Conservation (phyloP, 2,113 vertebrate species). For the Barnardius zonarius region DNA sequence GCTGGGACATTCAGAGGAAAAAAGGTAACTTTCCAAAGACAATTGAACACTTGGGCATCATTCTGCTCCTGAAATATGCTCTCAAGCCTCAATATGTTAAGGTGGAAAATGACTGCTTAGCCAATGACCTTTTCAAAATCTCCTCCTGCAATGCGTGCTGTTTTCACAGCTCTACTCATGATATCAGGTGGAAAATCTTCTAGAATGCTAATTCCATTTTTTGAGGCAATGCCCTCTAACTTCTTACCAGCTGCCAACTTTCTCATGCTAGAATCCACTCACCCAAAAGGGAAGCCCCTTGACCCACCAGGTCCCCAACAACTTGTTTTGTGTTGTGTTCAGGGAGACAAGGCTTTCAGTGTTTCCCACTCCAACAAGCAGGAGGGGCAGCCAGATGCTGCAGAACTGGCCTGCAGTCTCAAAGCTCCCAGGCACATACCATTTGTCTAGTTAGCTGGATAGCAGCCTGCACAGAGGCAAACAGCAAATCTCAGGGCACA, state of each 20-base stretch:
- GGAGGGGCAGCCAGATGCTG: not conserved
- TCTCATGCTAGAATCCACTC: accelerated
- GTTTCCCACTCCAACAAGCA: not conserved
- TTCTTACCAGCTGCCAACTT: not conserved
- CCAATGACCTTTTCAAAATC: not conserved
- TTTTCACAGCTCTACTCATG: not conserved
- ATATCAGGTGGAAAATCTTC: not conserved
- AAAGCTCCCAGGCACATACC: not conserved
- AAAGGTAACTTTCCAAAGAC: not conserved
- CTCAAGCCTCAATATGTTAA: not conserved
- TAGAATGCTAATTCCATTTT: not conserved
- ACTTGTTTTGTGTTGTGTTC: not conserved
- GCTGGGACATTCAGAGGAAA: not conserved
- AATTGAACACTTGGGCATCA: not conserved
- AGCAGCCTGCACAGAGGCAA: not conserved
- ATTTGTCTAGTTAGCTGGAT: accelerated
- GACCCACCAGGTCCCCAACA: not conserved
- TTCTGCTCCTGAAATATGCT: not conserved
- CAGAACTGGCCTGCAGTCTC: not conserved
- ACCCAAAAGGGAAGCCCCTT: not conserved
- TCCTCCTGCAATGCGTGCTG: not conserved
- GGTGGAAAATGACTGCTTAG: not conserved
- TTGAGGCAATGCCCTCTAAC: not conserved
- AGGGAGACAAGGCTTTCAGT: not conserved
- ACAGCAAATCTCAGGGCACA: not conserved